Evolutionary conservation across 2,113 vertebrate species (phyloP), one percentile per base, ranked within the genome.

Genomic region (Eclectus roratus): DNA sequence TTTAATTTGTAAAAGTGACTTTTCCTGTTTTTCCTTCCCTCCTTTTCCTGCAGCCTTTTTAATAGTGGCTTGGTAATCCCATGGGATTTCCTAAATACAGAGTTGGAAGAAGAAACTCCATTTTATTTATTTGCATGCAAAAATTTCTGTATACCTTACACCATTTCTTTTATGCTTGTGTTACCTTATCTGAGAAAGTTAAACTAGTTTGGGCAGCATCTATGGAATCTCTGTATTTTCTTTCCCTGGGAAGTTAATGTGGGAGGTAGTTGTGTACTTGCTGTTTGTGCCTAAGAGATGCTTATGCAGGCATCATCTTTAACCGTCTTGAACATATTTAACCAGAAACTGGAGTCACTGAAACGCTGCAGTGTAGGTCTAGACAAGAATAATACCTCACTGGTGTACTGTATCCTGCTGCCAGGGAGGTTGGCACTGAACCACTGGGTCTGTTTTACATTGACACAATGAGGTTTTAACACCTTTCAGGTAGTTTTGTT

Each of bases 401-500:
- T 29, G 10, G 4, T n/a, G 2, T n/a, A 8, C 17, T 27, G 2
- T 20, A 17, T 20, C 13, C 43, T 56, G 12, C 10, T 84, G 27
- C 50, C 58, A 10, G 33, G 44, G 44, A 39, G 16, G 20, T 6
- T 1, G 1, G 81, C 60, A 31, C 60, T n/a, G 27, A 50, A 43
- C 7, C 37, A 4, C 52, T 4, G 44, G 21, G 33, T 33, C 50
- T 16, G 27, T 29, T 47, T 73, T 23, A 39, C 24, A 2, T 4
- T 1, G 24, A 9, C 15, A 5, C 3, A 0, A 6, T 27, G 27
- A 17, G 60, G 19, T 29, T 25, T 53, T 39, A 12, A 33, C 5
- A 37, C 37, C 49, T 56, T 78, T 35, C 27, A 9, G 0, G 15
- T 27, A 6, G 0, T 29, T 14, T 27, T 7, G 0, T 29, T 14